Evolutionary conservation across 2,888 invertebrate species (phyloP).

Genomic region (Aphidoletes aphidimyza): DNA sequence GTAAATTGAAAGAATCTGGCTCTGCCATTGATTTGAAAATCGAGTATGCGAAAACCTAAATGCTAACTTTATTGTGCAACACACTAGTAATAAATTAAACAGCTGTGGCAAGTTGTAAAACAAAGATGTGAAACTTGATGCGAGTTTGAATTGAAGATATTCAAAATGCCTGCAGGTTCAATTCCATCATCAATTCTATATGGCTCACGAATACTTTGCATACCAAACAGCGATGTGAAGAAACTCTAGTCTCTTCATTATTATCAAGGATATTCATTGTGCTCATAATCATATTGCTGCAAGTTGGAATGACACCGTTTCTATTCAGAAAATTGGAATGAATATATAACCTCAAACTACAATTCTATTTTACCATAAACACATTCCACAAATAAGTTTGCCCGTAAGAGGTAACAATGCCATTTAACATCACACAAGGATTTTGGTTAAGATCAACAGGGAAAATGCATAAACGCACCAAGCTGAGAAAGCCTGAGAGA

Average conservation of each 20-base stretch:
- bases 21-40: too few relatives aligned
- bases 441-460: neutral
- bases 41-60: slow-evolving; percentile 1
- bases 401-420: slow-evolving; percentile 39
- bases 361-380: neutral
- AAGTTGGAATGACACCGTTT: neutral
- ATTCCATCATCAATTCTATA: too few relatives aligned
- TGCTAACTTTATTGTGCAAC: neutral
- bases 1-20: too few relatives aligned
- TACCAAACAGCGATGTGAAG: too few relatives aligned
- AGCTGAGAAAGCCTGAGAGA: too few relatives aligned
- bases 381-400: slow-evolving; percentile 40
- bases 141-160: too few relatives aligned
- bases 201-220: too few relatives aligned
- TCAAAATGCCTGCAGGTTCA: too few relatives aligned
- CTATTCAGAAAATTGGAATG: neutral
- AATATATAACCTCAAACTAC: neutral
- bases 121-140: too few relatives aligned
- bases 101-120: slow-evolving; percentile 14
- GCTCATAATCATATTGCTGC: too few relatives aligned
- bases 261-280: too few relatives aligned
- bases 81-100: neutral
- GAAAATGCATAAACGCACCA: neutral
- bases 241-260: too few relatives aligned
- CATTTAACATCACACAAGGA: neutral